Percentiles rank a stretch among this genome's conserved stretches.
phyloP scores from a whole-genome alignment of 2,113 vertebrate species.

The Cricetomys ansorgei region DNA sequence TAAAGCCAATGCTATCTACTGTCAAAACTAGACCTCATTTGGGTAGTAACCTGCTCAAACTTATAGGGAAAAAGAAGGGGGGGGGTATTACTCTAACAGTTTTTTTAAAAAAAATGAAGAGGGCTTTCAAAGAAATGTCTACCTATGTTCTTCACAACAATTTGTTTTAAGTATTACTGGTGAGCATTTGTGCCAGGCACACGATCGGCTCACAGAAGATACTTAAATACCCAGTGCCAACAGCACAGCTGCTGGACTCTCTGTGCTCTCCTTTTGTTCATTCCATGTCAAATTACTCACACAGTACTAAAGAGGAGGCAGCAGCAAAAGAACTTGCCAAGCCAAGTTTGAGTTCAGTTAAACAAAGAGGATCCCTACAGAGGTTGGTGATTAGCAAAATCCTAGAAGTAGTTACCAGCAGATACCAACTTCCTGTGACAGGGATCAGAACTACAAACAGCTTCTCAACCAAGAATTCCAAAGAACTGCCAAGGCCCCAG shows the following conservation, averaged over 20 bases:
- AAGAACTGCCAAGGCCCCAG: conserved; percentile 49
- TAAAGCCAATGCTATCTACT: background rate
- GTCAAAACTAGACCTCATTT: conserved; percentile 48
- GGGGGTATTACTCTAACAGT: conserved; percentile 23
- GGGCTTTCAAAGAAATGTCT: conserved; percentile 71
- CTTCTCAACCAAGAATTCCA: conserved; percentile 81
- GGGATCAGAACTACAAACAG: conserved; percentile 51
- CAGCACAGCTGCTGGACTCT: conserved; percentile 90
- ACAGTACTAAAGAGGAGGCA: conserved; percentile 82
- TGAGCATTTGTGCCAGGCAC: conserved; percentile 84
- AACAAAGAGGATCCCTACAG: conserved; percentile 85
- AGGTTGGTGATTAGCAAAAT: conserved; percentile 88
- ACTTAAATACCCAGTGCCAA: conserved; percentile 87
- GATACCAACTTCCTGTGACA: conserved; percentile 79
- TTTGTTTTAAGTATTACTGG: conserved; percentile 87
- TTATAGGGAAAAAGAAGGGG: background rate
- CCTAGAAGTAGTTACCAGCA: conserved; percentile 77
- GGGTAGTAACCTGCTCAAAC: conserved; percentile 13
- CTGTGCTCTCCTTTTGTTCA: conserved; percentile 82
- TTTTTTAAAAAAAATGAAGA: conserved; percentile 39
- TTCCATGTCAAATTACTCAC: conserved; percentile 86
- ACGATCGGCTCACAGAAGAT: conserved; percentile 84
- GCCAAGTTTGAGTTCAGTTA: conserved; percentile 86
- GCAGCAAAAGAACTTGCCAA: conserved; percentile 79
- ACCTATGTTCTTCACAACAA: conserved; percentile 82